Evolutionary conservation across 1,140 invertebrate species (phyloP).

Genomic region (Trachelipus rathkii): DNA sequence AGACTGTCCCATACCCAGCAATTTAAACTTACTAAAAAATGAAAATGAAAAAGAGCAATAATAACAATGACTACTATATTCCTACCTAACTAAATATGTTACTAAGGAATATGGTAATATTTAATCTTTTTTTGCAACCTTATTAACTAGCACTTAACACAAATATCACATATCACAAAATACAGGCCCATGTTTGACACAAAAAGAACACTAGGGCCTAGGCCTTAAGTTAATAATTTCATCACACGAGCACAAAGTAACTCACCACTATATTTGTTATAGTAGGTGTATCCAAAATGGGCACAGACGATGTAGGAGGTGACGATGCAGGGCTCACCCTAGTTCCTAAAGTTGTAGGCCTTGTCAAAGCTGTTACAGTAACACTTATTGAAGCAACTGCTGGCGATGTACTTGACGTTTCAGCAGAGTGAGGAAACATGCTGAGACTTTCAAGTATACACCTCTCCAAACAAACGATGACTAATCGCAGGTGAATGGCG

Average conservation of each 20-base stretch:
- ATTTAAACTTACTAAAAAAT: too few species aligned
- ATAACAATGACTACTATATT: too few species aligned
- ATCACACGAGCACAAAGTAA: background rate
- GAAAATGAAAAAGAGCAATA: too few species aligned
- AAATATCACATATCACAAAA: too few species aligned
- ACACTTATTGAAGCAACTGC: background rate
- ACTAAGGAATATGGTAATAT: too few species aligned
- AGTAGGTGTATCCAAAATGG: background rate
- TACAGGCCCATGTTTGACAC: too few species aligned
- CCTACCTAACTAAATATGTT: too few species aligned
- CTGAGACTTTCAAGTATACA: constrained; percentile 2
- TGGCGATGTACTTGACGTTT: background rate
- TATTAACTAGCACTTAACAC: too few species aligned
- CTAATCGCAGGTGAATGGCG: constrained; percentile 4
- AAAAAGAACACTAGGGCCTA: background rate
- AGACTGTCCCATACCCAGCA: too few species aligned
- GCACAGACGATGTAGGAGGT: background rate
- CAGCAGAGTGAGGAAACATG: constrained; percentile 3
- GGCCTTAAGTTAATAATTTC: too few species aligned
- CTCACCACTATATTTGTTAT: constrained; percentile 10
- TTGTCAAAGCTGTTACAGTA: background rate
- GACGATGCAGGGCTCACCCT: background rate
- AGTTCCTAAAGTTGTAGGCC: constrained; percentile 1
- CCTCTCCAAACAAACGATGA: constrained; percentile 8
- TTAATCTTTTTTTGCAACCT: too few species aligned